These are phyloP conservation scores for Zaprionus gabonicus DNA, from an alignment of 1,140 invertebrate species.

Conservation along the genomic window DNA sequence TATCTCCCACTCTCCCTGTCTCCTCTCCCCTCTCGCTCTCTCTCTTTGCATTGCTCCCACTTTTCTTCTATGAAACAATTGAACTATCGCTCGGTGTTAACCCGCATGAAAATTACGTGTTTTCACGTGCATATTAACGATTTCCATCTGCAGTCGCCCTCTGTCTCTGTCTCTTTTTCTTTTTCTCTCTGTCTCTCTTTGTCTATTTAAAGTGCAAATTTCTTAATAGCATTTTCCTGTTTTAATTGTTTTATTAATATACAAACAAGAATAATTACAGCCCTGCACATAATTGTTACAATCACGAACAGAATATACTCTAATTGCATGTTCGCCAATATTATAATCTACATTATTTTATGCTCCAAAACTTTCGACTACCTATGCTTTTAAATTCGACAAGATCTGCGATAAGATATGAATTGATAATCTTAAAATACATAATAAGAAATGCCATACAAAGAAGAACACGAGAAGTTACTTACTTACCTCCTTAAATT, in stretches of 20 bases:
- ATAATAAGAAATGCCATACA: not conserved
- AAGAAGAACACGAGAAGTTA: too few species aligned
- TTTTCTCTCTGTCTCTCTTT: not conserved
- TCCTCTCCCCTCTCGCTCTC: not conserved
- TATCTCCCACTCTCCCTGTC: not conserved
- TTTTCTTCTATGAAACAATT: slow-evolving; percentile 13
- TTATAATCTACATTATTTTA: not conserved
- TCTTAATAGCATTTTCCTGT: slow-evolving; percentile 45
- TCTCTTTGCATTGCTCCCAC: not conserved
- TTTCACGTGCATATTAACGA: slow-evolving; percentile 20
- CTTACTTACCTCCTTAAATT: too few species aligned
- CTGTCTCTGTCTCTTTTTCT: not conserved
- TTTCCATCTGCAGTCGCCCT: slow-evolving; percentile 26
- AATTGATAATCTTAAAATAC: not conserved
- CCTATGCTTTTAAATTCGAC: not conserved
- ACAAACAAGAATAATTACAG: slow-evolving; percentile 47
- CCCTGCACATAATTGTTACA: not conserved
- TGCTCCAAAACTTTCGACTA: slow-evolving; percentile 8
- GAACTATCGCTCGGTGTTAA: slow-evolving; percentile 31
- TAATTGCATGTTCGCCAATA: not conserved
- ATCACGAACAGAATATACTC: slow-evolving; percentile 24
- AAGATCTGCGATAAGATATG: not conserved
- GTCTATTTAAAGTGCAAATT: slow-evolving; percentile 10
- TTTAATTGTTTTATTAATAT: slow-evolving; percentile 46
- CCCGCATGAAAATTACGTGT: slow-evolving; percentile 16